Evolutionary conservation across 2,888 invertebrate genomes (phyloP).

Genomic region (Chrysolina oricalcia): DNA sequence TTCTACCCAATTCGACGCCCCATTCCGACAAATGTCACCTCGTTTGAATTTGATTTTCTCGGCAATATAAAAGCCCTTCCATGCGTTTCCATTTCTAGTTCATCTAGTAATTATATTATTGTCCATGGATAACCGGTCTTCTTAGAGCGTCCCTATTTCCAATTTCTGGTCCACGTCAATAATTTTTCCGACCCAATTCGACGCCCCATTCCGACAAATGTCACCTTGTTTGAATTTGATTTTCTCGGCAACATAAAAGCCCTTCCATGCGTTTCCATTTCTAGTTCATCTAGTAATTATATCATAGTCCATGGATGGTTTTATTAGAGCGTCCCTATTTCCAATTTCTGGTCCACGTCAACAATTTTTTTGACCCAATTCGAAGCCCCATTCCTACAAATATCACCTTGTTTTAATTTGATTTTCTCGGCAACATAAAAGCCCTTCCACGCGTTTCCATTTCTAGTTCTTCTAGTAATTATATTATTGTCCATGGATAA

Average conservation of each 20-base stretch:
- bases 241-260: too few species aligned
- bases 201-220: conserved; percentile 11
- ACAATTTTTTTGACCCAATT: neutral
- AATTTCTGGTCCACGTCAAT: neutral
- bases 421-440: too few species aligned
- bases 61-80: too few species aligned
- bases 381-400: neutral
- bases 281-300: too few species aligned
- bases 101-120: neutral
- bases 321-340: neutral
- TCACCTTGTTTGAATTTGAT: too few species aligned
- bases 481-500: neutral
- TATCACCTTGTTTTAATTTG: too few species aligned
- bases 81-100: too few species aligned
- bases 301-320: neutral
- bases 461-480: too few species aligned
- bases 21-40: conserved; percentile 16
- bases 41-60: too few species aligned
- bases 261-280: too few species aligned
- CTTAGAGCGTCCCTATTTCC: neutral
- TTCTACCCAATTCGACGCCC: conserved; percentile 14
- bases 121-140: too few species aligned
- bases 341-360: neutral
- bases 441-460: too few species aligned
- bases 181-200: conserved; percentile 10